A percentile compares a stretch with the other conserved stretches of the same genome.
Conservation (phyloP, 2,888 invertebrate genomes). For the Sipha maydis region DNA sequence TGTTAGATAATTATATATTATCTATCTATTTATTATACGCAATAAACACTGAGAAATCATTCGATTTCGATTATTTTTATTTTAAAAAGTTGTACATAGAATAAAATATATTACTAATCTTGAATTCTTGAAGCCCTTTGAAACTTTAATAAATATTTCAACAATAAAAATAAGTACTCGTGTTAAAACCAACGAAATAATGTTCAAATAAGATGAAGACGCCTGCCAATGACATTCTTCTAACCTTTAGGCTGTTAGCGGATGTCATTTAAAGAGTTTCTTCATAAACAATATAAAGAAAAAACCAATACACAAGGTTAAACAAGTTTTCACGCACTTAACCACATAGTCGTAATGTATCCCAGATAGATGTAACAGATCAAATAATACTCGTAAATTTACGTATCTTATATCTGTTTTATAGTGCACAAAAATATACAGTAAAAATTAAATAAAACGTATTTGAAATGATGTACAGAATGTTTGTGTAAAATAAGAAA, state of each 20-base stretch:
- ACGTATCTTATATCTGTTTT: no score
- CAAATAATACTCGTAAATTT: no score
- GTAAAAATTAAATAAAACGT: not conserved
- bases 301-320: slow-evolving; percentile 1
- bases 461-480: not conserved
- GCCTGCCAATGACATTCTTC: slow-evolving; percentile 44
- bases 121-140: not conserved
- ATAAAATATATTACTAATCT: no score
- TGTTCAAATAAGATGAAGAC: slow-evolving; percentile 29
- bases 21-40: no score
- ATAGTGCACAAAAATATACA: not conserved
- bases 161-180: slow-evolving; percentile 9
- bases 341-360: no score
- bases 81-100: no score
- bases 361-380: no score
- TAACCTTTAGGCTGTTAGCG: slow-evolving; percentile 15
- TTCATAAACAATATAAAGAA: not conserved
- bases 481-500: not conserved
- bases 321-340: not conserved
- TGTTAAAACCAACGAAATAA: slow-evolving; percentile 18
- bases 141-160: slow-evolving; percentile 25
- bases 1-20: no score
- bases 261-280: slow-evolving; percentile 30
- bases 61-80: no score
- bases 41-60: no score